A percentile compares a stretch with the other conserved stretches of the same genome.
Evolutionary conservation across 2,797 vertebrate species (phyloP).

Genomic region (Pangasius djambal): DNA sequence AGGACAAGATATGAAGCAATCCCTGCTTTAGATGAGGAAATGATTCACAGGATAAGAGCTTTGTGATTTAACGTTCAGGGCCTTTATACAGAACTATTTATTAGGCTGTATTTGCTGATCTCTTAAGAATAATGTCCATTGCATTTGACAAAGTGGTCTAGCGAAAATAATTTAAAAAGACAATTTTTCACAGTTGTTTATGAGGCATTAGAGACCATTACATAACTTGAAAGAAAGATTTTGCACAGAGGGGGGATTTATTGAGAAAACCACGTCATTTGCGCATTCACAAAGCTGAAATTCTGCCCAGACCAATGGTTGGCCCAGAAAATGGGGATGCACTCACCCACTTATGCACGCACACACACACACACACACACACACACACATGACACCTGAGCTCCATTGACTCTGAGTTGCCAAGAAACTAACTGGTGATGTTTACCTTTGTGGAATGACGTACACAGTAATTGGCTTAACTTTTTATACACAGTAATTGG

Average conservation of each 20-base stretch:
- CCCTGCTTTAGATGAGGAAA: neutral
- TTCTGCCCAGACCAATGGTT: slow-evolving; percentile 42
- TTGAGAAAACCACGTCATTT: slow-evolving; percentile 38
- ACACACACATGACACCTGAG: neutral
- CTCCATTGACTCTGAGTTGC: neutral
- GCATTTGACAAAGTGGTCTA: neutral
- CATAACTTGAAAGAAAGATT: slow-evolving; percentile 30
- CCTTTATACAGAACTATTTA: neutral
- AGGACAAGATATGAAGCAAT: neutral
- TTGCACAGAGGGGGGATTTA: slow-evolving; percentile 36
- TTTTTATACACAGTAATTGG: neutral
- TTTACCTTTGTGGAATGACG: neutral
- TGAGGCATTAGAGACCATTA: slow-evolving; percentile 34
- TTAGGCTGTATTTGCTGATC: neutral
- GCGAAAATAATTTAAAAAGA: neutral
- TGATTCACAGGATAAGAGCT: neutral
- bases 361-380: neutral
- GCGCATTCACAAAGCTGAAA: slow-evolving; percentile 43
- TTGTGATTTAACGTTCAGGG: neutral
- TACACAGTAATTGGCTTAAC: neutral
- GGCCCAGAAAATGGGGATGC: slow-evolving; percentile 42
- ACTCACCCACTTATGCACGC: neutral
- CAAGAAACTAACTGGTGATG: neutral
- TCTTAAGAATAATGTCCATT: neutral
- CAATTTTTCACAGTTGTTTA: neutral